A percentile compares a stretch with the other conserved stretches of the same genome.
Conservation (phyloP, 2,888 invertebrate species). For the Piscicola geometra region DNA sequence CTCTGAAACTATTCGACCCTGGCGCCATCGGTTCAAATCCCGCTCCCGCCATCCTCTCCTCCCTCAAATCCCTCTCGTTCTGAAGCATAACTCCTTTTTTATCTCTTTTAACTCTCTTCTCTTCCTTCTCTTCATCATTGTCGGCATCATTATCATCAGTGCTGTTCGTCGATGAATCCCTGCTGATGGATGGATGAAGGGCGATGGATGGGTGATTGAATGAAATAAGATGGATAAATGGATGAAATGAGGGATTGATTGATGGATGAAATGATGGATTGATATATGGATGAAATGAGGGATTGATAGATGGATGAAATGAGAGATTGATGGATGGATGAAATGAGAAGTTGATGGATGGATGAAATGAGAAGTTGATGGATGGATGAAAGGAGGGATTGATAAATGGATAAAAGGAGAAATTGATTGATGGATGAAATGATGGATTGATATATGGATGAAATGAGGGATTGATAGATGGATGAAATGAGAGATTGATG, state of each 20-base stretch:
- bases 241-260: conserved; percentile 11
- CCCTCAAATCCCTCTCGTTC: not conserved
- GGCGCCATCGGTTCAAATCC: not conserved
- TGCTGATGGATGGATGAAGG: not conserved
- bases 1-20: not conserved
- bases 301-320: not conserved
- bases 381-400: conserved; percentile 4
- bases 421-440: not conserved
- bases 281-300: conserved; percentile 12
- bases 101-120: not conserved
- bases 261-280: conserved; percentile 17
- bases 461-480: not conserved
- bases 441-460: conserved; percentile 5
- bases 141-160: not conserved
- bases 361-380: not conserved
- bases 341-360: not conserved
- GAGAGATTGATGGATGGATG: conserved; percentile 12
- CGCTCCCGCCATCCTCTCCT: not conserved
- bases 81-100: not conserved
- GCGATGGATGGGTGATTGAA: conserved; percentile 14
- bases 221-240: conserved; percentile 3
- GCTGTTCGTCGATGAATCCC: not conserved
- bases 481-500: not conserved
- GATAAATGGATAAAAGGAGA: not conserved
- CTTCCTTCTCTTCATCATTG: not conserved